A percentile compares a stretch with the other conserved stretches of the same genome.
Evolutionary conservation across 2,888 invertebrate species (phyloP).

Genomic region (Dynastes hyllus): DNA sequence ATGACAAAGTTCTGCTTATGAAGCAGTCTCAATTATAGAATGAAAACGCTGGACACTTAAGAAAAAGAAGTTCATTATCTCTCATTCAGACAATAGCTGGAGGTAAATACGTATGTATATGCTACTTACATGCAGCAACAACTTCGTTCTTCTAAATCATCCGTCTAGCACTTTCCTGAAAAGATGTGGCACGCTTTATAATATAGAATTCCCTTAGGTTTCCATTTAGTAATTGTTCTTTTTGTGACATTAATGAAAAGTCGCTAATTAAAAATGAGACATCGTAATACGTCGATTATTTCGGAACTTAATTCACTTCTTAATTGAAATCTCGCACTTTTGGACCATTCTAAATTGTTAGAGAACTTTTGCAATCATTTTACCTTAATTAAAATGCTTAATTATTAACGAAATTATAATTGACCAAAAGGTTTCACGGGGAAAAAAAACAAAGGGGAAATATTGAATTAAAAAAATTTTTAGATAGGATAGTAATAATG

Average conservation of each 20-base stretch:
- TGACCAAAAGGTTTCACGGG: no score
- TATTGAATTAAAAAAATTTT: no score
- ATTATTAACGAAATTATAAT: no score
- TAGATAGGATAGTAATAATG: no score
- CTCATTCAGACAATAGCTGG: background rate
- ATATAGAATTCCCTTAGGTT: background rate
- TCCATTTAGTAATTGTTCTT: background rate
- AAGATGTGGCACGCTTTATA: background rate
- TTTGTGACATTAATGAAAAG: background rate
- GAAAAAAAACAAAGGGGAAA: no score
- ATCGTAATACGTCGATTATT: background rate
- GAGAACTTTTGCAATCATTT: no score
- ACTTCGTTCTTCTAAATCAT: no score
- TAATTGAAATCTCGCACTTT: background rate
- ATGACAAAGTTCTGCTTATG: background rate
- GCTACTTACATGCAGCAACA: no score
- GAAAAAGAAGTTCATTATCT: background rate
- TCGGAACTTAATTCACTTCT: background rate
- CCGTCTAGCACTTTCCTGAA: no score
- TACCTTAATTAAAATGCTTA: no score
- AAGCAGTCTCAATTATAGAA: background rate
- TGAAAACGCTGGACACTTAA: background rate
- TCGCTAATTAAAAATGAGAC: background rate
- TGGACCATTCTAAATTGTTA: background rate
- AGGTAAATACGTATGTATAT: no score